Conservation (phyloP, 1,140 invertebrate species). For the Asbolus verrucosus region DNA sequence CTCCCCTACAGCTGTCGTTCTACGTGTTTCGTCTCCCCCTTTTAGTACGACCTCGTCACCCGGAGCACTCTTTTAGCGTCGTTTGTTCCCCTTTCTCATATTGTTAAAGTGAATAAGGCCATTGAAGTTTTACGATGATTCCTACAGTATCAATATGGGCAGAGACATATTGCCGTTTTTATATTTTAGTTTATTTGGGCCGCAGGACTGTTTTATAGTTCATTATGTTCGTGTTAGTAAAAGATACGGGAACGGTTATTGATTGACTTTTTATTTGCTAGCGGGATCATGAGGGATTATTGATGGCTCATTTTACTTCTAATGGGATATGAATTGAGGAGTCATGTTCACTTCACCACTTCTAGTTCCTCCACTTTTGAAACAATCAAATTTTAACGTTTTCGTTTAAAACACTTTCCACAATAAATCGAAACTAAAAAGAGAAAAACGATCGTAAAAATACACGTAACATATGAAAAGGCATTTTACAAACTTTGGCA, state of each 20-base stretch:
- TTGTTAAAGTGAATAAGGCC: conserved; percentile 48
- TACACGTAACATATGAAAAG: too few relatives aligned
- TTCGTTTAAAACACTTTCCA: neutral
- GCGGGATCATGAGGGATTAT: conserved; percentile 15
- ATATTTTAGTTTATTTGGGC: conserved; percentile 43
- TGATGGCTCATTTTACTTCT: conserved; percentile 13
- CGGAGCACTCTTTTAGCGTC: conserved; percentile 6
- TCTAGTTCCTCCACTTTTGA: too few relatives aligned
- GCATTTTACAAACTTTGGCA: too few relatives aligned
- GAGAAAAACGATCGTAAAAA: too few relatives aligned
- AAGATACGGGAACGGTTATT: conserved; percentile 27
- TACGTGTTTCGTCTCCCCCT: conserved; percentile 15
- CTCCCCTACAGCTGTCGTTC: conserved; percentile 28
- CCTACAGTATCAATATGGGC: conserved; percentile 47
- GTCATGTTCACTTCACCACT: neutral
- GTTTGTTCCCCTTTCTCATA: conserved; percentile 41
- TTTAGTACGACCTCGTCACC: conserved; percentile 11
- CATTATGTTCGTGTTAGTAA: conserved; percentile 43
- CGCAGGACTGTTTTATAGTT: conserved; percentile 37
- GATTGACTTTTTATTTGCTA: conserved; percentile 40
- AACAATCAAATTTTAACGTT: too few relatives aligned
- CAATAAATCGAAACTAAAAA: too few relatives aligned
- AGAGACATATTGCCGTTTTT: conserved; percentile 46
- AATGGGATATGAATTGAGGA: conserved; percentile 17
- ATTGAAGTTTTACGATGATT: conserved; percentile 48